Base-by-base conservation (phyloP, 2,888 invertebrate genomes). In the Doris montereyensis region DNA sequence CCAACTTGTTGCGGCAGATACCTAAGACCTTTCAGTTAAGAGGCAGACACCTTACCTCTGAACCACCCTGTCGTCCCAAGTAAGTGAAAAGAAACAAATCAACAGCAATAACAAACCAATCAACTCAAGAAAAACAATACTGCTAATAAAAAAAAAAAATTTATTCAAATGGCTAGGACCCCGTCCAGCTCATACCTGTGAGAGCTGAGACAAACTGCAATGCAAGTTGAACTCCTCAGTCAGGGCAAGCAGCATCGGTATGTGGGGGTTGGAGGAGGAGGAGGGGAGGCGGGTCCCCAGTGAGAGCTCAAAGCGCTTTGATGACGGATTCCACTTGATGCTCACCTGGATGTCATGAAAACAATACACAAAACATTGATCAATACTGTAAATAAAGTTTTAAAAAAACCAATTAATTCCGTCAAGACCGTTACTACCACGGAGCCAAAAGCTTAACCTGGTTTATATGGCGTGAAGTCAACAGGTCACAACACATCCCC, bases 161-260 rank as follows among this genome's bases (percentile, higher is more conserved):
- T 17, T 1, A 17, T n/a, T n/a, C n/a, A n/a, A n/a, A n/a, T n/a
- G n/a, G n/a, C n/a, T n/a, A n/a, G n/a, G n/a, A 5, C 10, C 17
- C 26, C n/a, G n/a, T n/a, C n/a, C 28, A 24, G 17, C 81, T 89
- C 90, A 62, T 80, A 91, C 91, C 88, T 91, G 90, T 84, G 96
- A 94, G 76, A 98, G 93, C 84, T 96, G 95, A 0, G 95, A 94
- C 73, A 96, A 92, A 87, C 95, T 95, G 82, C 94, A 92, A 82
- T 93, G 94, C 88, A 95, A 94, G 92, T 98, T 97, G 81, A 98
- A 93, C 89, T 96, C 95, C 81, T 96, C 95, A 89, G 97, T 96
- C 72, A 98, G 93, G 88, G 98, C 97, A 89, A 97, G 96, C 78
- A 95, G 94, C 92, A 97, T 94, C 85, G 96, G 93, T 1, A 96